phyloP scores from a whole-genome alignment of 2,888 invertebrate genomes.

The Vesta saturnalis region DNA sequence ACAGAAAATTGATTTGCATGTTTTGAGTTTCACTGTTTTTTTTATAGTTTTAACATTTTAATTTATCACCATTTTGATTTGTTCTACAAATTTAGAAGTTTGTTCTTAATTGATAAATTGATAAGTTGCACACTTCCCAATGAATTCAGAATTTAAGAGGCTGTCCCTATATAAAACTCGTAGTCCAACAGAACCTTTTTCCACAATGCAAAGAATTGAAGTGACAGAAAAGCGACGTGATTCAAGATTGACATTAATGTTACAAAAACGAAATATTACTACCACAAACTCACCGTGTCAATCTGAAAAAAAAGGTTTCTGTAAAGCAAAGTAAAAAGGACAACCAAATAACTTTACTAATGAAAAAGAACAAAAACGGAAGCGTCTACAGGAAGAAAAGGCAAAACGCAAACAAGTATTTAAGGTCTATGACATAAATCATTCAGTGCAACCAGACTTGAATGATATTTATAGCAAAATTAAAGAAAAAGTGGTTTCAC shows the following conservation, averaged over 20 bases:
- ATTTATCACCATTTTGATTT: too few species aligned
- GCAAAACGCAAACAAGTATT: constrained; percentile 53
- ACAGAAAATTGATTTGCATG: too few species aligned
- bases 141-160: too few species aligned
- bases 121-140: too few species aligned
- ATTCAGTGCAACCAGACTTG: constrained; percentile 43
- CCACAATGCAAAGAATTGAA: not conserved
- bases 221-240: not conserved
- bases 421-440: constrained; percentile 49
- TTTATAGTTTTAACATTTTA: too few species aligned
- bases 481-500: too few species aligned
- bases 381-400: constrained; percentile 41
- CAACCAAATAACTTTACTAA: constrained; percentile 48
- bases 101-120: too few species aligned
- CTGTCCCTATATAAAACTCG: too few species aligned
- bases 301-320: not conserved
- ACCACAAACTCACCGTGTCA: not conserved
- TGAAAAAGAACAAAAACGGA: constrained; percentile 49
- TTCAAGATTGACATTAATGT: not conserved
- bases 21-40: too few species aligned
- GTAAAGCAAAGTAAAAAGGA: not conserved
- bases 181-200: not conserved
- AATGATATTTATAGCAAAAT: constrained; percentile 49
- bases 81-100: too few species aligned
- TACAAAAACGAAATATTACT: not conserved